A percentile compares a stretch with the other conserved stretches of the same genome.
Conservation (phyloP, 1,140 invertebrate species). For the Drosophila ambigua region DNA sequence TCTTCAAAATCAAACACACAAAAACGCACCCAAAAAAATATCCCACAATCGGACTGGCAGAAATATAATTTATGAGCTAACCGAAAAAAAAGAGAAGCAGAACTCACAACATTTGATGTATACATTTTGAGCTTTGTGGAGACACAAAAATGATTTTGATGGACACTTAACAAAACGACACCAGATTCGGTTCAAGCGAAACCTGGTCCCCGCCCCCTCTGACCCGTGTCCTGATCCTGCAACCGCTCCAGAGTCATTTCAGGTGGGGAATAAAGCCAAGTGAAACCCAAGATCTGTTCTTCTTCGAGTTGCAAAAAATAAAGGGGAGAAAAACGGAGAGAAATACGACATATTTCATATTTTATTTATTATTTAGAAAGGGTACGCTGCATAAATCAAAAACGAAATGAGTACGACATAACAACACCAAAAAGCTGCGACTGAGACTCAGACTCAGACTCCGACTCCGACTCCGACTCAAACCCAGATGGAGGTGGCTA, state of each 20-base stretch:
- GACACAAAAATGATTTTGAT: constrained; percentile 82
- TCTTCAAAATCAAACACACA: constrained; percentile 32
- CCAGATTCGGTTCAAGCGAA: constrained; percentile 36
- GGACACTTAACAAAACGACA: constrained; percentile 82
- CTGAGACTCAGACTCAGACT: constrained; percentile 23
- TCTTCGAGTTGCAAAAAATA: constrained; percentile 23
- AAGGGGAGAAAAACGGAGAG: constrained; percentile 16
- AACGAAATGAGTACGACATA: constrained; percentile 81
- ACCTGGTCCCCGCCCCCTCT: constrained; percentile 13
- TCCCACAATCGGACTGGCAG: constrained; percentile 25
- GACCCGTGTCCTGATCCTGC: no score
- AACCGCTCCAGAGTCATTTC: constrained; percentile 12
- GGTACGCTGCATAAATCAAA: constrained; percentile 81
- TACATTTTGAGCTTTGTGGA: constrained; percentile 74
- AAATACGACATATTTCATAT: constrained; percentile 80
- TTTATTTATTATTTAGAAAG: constrained; percentile 83
- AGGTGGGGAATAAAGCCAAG: constrained; percentile 39
- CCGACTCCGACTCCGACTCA: background rate
- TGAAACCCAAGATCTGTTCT: constrained; percentile 41
- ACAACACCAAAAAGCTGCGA: constrained; percentile 73
- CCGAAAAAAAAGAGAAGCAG: constrained; percentile 44
- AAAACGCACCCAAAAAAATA: constrained; percentile 16
- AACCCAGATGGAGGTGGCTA: background rate
- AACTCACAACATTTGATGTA: constrained; percentile 68
- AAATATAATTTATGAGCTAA: constrained; percentile 77